Evolutionary conservation across 2,888 invertebrate species (phyloP), one percentile per base, ranked within the genome.

Genomic region (Diarsia mendica): DNA sequence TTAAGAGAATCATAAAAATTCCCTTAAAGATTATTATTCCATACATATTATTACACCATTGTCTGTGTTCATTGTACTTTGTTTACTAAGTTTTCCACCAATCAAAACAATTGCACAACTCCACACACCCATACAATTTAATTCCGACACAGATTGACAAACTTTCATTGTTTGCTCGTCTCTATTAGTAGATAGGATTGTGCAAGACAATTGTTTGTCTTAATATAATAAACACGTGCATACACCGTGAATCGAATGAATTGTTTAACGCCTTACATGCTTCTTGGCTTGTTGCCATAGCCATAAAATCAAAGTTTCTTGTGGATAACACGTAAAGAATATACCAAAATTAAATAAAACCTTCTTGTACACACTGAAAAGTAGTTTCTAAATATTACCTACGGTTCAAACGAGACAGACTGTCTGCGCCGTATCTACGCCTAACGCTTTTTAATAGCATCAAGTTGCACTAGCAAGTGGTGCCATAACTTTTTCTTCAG

Each of bases 151-250:
- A 78, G 83, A 86, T 84, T 82, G 84, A 78, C 73, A 67, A 73
- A 74, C 76, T 78, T 79, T 81, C 76, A 77, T 87, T 86, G 85
- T 87, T 77, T 79, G 67, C 58, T 55, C 73, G 69, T 77, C 75
- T 74, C 69, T 71, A 86, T 82, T 85, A 80, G 51, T 18, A 65
- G 58, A 76, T 67, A 82, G 71, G 64, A 80, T 84, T 84, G 78
- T n/a, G 69, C 73, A 81, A 80, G 63, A 70, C 83, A 84, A 87
- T 81, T 77, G 79, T 77, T 63, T 75, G 67, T n/a, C 51, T 73
- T 83, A 80, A 84, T 84, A 83, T 83, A 77, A 77, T 83, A 77
- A 85, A 78, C 82, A 77, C 78, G 82, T 75, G 67, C 86, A 68
- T 61, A 53, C 60, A 73, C 67, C 74, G 79, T 78, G 51, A 63